A percentile compares a stretch with the other conserved stretches of the same genome.
phyloP scores from a whole-genome alignment of 1,140 invertebrate species.

The Drosophila insularis region DNA sequence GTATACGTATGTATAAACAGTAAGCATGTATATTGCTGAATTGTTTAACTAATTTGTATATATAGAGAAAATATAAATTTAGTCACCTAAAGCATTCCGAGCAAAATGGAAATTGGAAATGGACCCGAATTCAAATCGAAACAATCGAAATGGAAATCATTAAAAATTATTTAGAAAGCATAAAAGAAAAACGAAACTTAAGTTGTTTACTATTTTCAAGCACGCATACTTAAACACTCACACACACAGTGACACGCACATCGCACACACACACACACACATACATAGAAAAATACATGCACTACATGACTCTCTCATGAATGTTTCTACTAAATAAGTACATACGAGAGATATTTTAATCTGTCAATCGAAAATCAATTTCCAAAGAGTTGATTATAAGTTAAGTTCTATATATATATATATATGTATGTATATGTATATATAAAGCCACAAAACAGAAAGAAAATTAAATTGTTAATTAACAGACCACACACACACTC shows the following conservation, averaged over 20 bases:
- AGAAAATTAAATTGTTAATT: not conserved
- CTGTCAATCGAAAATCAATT: constrained; percentile 3
- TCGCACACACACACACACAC: constrained; percentile 22
- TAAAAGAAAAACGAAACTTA: constrained; percentile 13
- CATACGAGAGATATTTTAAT: constrained; percentile 1
- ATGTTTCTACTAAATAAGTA: constrained; percentile 5
- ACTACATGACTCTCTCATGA: constrained; percentile 12
- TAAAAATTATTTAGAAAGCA: constrained; percentile 25
- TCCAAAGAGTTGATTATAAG: constrained; percentile 18
- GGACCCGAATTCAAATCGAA: constrained; percentile 35
- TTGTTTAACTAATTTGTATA: not conserved
- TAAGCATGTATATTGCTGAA: constrained; percentile 1
- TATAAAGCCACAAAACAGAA: not conserved
- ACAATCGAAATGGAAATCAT: constrained; percentile 52
- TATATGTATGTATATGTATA: constrained; percentile 42
- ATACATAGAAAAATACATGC: constrained; percentile 24
- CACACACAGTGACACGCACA: constrained; percentile 18
- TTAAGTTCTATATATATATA: constrained; percentile 6
- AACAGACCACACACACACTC: not conserved
- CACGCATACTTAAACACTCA: constrained; percentile 22
- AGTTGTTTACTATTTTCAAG: constrained; percentile 50
- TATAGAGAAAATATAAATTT: constrained; percentile 42
- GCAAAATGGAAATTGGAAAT: constrained; percentile 44
- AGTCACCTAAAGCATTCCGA: constrained; percentile 79
- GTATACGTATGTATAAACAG: not conserved